phyloP scores from a whole-genome alignment of 2,888 invertebrate genomes.

The Cenopis cana region DNA sequence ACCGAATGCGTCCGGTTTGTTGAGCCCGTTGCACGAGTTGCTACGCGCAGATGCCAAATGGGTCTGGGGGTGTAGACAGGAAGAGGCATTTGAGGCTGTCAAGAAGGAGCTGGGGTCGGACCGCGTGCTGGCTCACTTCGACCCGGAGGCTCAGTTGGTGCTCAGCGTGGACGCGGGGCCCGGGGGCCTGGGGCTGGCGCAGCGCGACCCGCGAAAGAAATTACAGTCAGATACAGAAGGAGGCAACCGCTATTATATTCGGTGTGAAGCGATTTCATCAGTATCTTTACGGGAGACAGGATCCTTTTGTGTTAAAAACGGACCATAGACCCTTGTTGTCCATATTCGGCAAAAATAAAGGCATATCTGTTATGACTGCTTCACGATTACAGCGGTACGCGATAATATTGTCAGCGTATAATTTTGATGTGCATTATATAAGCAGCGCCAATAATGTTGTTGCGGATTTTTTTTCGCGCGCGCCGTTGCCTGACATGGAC shows the following conservation, averaged over 20 bases:
- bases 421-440: too few relatives aligned
- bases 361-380: too few relatives aligned
- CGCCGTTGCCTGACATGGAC: neutral
- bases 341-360: too few relatives aligned
- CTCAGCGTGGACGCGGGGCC: conserved; percentile 7
- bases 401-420: too few relatives aligned
- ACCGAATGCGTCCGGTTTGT: conserved; percentile 38
- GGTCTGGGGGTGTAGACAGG: conserved; percentile 41
- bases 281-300: too few relatives aligned
- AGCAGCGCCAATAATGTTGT: too few relatives aligned
- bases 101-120: conserved; percentile 41
- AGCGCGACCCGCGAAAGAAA: conserved; percentile 35
- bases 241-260: too few relatives aligned
- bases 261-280: too few relatives aligned
- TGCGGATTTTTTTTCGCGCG: too few relatives aligned
- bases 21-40: conserved; percentile 42
- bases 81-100: conserved; percentile 25
- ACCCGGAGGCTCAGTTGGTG: conserved; percentile 11
- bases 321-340: too few relatives aligned
- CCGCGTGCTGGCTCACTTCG: conserved; percentile 46
- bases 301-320: too few relatives aligned
- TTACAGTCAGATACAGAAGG: conserved; percentile 28
- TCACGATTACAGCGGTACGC: too few relatives aligned
- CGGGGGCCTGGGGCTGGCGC: conserved; percentile 2
- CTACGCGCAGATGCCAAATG: conserved; percentile 31